phyloP scores from a whole-genome alignment of 2,113 vertebrate species.

The Ictidomys tridecemlineatus region DNA sequence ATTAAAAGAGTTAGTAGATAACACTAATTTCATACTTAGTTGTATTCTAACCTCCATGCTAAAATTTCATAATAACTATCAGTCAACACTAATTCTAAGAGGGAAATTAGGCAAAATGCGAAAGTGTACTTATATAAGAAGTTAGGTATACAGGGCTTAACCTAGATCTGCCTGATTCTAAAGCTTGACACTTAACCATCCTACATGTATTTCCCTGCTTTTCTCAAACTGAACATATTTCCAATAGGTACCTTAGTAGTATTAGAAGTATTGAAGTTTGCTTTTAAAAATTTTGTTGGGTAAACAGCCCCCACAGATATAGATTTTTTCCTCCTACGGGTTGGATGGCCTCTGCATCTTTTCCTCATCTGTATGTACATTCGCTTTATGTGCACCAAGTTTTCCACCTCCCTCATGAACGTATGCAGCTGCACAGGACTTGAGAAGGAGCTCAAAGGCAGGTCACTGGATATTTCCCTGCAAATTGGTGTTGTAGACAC shows the following conservation, averaged over 20 bases:
- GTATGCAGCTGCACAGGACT: background rate
- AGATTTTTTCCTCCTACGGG: background rate
- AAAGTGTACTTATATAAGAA: background rate
- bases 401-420: background rate
- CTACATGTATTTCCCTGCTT: background rate
- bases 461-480: background rate
- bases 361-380: background rate
- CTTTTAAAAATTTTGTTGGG: background rate
- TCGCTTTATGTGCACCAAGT: background rate
- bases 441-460: background rate
- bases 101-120: background rate
- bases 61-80: slow-evolving; percentile 8
- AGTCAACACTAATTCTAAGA: background rate
- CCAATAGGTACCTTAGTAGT: background rate
- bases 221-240: background rate
- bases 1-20: background rate
- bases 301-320: background rate
- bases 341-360: background rate
- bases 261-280: background rate
- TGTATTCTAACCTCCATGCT: background rate
- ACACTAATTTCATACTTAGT: background rate
- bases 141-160: background rate
- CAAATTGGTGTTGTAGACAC: background rate
- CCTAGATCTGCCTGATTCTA: background rate
- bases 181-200: background rate